Conservation (phyloP, 2,797 vertebrate species). For the Eulemur albifrons region DNA sequence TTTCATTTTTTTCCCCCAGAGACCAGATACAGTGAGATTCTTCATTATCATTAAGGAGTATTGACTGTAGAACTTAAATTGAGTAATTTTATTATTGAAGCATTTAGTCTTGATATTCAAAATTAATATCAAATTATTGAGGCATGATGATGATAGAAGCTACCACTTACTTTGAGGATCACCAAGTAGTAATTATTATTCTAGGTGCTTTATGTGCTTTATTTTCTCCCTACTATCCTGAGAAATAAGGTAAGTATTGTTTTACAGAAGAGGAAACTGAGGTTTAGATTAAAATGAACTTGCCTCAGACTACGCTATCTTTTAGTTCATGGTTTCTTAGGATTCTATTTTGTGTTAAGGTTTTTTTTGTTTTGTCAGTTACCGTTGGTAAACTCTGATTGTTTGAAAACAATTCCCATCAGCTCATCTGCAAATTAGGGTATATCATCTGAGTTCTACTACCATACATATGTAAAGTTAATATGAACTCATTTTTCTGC, state of each 20-base stretch:
- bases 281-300: constrained; percentile 38
- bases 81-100: constrained; percentile 15
- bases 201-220: background rate
- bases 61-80: constrained; percentile 8
- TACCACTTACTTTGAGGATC: background rate
- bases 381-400: background rate
- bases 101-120: constrained; percentile 9
- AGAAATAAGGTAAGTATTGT: background rate
- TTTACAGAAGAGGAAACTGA: background rate
- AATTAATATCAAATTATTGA: constrained; percentile 32
- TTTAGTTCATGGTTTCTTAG: background rate
- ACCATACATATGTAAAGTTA: background rate
- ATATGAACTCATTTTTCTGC: background rate
- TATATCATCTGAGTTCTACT: constrained; percentile 14
- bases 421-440: background rate
- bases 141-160: background rate
- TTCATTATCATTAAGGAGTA: constrained; percentile 22
- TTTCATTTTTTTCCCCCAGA: background rate
- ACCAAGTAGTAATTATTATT: background rate
- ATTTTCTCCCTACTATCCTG: background rate
- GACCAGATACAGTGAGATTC: background rate
- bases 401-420: constrained; percentile 17
- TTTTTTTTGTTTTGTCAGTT: background rate
- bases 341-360: constrained; percentile 34
- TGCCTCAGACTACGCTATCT: background rate